Conservation (phyloP, 2,113 vertebrate genomes). For the Bubalus kerabau region DNA sequence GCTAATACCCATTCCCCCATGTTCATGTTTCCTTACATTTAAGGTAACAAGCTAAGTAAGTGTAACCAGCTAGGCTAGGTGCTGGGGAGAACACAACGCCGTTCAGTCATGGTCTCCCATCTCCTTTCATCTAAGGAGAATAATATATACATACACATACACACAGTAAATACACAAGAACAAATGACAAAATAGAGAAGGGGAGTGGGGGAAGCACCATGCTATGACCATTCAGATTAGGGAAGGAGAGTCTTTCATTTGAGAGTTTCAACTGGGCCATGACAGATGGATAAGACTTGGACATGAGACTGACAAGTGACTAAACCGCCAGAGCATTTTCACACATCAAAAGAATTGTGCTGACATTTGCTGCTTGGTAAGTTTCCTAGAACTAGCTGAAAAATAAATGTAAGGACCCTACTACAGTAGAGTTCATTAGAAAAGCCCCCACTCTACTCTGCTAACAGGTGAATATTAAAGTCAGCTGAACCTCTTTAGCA, state of each 20-base stretch:
- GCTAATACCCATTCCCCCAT: background rate
- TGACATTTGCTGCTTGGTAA: slow-evolving; percentile 65
- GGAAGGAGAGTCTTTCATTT: background rate
- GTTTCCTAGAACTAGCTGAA: slow-evolving; percentile 61
- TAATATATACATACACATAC: background rate
- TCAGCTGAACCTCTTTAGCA: background rate
- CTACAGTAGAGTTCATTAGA: slow-evolving; percentile 40
- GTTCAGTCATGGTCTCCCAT: background rate
- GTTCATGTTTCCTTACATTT: background rate
- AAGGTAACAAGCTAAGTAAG: background rate
- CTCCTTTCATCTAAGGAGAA: background rate
- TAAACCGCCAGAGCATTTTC: slow-evolving; percentile 56
- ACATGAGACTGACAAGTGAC: slow-evolving; percentile 63
- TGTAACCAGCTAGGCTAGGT: background rate
- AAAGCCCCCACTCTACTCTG: background rate
- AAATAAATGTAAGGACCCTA: slow-evolving; percentile 45
- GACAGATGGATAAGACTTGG: slow-evolving; percentile 59
- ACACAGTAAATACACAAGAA: background rate
- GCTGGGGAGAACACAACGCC: background rate
- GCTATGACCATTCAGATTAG: slow-evolving; percentile 8
- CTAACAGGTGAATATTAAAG: background rate
- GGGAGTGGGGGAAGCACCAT: background rate
- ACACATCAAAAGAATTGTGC: slow-evolving; percentile 48
- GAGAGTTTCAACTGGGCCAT: slow-evolving; percentile 23
- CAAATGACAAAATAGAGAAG: background rate